Percentiles rank a stretch among this genome's conserved stretches.
These are phyloP conservation scores for Pectinophora gossypiella DNA, from an alignment of 1,140 invertebrate species.

Conservation along the genomic window DNA sequence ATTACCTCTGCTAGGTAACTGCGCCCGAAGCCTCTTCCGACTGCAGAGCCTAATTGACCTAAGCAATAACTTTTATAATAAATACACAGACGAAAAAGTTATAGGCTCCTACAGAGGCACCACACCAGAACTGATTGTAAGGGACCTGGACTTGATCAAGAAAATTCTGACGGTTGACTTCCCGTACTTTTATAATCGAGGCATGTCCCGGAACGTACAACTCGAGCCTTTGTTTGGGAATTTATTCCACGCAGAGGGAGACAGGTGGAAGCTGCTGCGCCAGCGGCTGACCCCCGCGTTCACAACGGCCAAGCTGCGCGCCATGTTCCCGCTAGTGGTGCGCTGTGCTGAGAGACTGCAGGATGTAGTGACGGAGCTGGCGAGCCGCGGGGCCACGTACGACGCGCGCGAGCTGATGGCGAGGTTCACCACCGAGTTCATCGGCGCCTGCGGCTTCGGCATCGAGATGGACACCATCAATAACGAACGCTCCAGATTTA, in stretches of 20 bases:
- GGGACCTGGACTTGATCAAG: constrained; percentile 33
- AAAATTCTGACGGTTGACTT: constrained; percentile 41
- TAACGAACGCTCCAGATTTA: constrained; percentile 67
- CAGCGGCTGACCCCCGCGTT: constrained; percentile 77
- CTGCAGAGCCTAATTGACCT: constrained; percentile 29
- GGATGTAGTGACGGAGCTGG: constrained; percentile 29
- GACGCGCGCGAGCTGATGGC: constrained; percentile 45
- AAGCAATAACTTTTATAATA: constrained; percentile 37
- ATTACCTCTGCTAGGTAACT: constrained; percentile 42
- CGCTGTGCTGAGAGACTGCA: constrained; percentile 61
- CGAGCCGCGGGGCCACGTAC: constrained; percentile 16
- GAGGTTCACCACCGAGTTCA: constrained; percentile 65
- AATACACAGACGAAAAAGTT: constrained; percentile 42
- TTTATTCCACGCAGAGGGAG: constrained; percentile 59
- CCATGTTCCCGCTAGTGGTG: constrained; percentile 72
- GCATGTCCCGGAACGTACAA: constrained; percentile 48
- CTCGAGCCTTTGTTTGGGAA: constrained; percentile 41
- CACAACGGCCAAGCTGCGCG: constrained; percentile 76
- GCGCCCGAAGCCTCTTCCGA: constrained; percentile 27
- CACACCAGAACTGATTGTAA: constrained; percentile 36
- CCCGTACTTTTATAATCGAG: constrained; percentile 33
- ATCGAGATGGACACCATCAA: constrained; percentile 69
- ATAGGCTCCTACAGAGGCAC: constrained; percentile 44
- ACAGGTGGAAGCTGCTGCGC: constrained; percentile 77
- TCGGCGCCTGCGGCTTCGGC: constrained; percentile 73